phyloP scores from a whole-genome alignment of 2,113 vertebrate genomes.

The Marmota flaviventris region DNA sequence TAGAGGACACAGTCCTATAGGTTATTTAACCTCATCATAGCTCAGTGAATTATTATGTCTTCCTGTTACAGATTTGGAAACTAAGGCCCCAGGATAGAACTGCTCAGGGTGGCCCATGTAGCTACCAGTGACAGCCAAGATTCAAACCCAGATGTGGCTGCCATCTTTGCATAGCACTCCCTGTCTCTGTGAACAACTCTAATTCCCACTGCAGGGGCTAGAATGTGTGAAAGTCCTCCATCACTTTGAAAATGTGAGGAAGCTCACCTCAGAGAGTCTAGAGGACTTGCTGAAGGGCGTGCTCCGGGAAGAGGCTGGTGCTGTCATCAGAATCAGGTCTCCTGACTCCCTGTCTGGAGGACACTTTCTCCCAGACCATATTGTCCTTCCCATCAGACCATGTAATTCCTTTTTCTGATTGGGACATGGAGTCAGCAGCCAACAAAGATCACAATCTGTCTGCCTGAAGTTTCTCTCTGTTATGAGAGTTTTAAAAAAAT shows the following conservation, averaged over 20 bases:
- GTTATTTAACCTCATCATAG: neutral
- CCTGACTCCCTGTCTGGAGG: constrained; percentile 66
- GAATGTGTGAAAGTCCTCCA: neutral
- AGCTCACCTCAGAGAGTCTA: neutral
- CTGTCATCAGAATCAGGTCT: constrained; percentile 56
- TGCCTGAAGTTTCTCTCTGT: constrained; percentile 69
- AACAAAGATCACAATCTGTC: constrained; percentile 77
- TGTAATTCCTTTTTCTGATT: constrained; percentile 80
- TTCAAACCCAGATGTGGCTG: neutral
- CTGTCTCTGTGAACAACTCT: neutral
- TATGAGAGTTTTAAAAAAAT: constrained; percentile 42
- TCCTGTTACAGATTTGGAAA: neutral
- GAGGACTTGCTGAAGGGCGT: constrained; percentile 5
- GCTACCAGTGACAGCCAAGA: neutral
- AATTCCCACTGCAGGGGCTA: neutral
- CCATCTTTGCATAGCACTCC: neutral
- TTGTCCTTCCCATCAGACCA: constrained; percentile 75
- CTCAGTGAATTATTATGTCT: neutral
- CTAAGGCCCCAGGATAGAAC: neutral
- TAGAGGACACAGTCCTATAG: neutral
- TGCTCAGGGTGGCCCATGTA: neutral
- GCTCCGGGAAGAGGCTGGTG: neutral
- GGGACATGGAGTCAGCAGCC: constrained; percentile 63
- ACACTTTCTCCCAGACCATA: constrained; percentile 69
- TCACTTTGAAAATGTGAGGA: neutral